Evolutionary conservation across 2,888 invertebrate species (phyloP).

Genomic region (Microplitis manilae): DNA sequence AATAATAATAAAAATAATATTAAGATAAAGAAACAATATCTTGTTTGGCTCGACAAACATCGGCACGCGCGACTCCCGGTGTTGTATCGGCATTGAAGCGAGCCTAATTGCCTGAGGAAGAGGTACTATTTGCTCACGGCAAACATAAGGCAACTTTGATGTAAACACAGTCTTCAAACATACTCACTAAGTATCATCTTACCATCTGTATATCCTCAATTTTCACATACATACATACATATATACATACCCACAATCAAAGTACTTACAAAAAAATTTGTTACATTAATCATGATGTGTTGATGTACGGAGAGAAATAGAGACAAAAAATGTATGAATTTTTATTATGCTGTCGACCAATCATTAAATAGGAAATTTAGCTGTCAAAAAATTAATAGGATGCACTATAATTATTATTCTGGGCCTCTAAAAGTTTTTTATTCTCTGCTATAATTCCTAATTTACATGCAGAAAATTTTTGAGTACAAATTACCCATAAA

Average conservation of each 20-base stretch:
- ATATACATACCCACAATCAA: not conserved
- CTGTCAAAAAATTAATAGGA: too few species aligned
- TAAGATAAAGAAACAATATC: constrained; percentile 56
- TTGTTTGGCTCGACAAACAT: constrained; percentile 69
- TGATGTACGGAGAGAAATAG: too few species aligned
- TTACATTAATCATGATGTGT: not conserved
- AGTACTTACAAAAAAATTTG: not conserved
- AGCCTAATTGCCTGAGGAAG: constrained; percentile 48
- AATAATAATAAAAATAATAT: not conserved
- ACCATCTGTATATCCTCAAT: not conserved
- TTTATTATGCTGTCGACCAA: too few species aligned
- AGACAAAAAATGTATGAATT: too few species aligned
- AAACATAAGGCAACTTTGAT: constrained; percentile 26
- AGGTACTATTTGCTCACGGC: constrained; percentile 30
- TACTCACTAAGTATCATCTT: not conserved
- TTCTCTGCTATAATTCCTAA: too few species aligned
- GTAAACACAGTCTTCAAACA: constrained; percentile 31
- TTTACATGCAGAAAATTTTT: too few species aligned
- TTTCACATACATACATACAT: not conserved
- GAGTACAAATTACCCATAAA: too few species aligned
- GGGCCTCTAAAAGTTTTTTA: too few species aligned
- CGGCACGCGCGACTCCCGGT: constrained; percentile 60
- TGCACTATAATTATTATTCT: too few species aligned
- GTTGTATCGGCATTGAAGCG: constrained; percentile 42
- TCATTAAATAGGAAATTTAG: too few species aligned